A percentile compares a stretch with the other conserved stretches of the same genome.
Evolutionary conservation across 2,888 invertebrate species (phyloP).

Genomic region (Meiosimyza decipiens): DNA sequence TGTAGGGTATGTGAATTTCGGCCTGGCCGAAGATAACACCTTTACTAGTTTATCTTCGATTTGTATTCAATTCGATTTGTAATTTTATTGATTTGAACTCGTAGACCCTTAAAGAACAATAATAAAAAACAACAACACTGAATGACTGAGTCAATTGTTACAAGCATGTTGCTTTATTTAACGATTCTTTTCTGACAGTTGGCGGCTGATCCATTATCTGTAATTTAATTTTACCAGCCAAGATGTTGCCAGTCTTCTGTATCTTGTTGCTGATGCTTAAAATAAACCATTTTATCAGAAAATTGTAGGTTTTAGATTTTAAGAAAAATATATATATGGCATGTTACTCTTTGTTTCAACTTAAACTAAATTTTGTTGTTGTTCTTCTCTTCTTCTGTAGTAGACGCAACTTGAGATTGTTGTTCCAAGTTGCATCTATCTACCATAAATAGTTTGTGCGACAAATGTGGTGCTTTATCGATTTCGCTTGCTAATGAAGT

Average conservation of each 20-base stretch:
- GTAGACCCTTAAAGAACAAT: no score
- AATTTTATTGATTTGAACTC: no score
- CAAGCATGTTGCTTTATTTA: not conserved
- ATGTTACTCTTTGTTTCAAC: not conserved
- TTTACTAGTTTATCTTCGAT: no score
- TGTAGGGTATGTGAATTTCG: no score
- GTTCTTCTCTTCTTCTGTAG: not conserved
- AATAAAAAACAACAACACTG: no score
- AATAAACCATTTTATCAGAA: not conserved
- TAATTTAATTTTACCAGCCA: not conserved
- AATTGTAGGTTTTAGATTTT: not conserved
- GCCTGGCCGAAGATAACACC: no score
- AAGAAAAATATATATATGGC: not conserved
- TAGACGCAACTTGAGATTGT: not conserved
- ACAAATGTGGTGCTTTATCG: not conserved
- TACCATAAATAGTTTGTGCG: conserved; percentile 12
- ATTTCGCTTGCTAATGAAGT: no score
- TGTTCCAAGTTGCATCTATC: not conserved
- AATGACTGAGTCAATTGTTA: not conserved
- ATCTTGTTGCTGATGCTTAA: not conserved
- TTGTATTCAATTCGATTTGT: no score
- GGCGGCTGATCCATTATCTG: not conserved
- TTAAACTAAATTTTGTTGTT: not conserved
- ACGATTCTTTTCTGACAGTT: conserved; percentile 3
- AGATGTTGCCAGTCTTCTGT: not conserved